Evolutionary conservation across 2,797 vertebrate genomes (phyloP).

Genomic region (Diplodus puntazzo): DNA sequence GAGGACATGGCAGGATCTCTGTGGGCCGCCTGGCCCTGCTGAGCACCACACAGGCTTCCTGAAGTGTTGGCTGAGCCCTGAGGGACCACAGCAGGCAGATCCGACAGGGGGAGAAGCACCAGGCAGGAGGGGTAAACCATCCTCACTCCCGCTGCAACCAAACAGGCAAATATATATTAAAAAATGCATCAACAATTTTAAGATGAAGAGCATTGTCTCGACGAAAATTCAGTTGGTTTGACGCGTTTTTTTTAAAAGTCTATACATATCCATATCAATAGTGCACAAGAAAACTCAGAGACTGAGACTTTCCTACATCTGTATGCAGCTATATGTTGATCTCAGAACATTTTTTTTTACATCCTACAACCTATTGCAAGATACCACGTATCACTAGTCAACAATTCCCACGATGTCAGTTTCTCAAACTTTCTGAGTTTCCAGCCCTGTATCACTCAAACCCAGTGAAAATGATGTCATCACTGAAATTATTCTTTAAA

Average conservation of each 20-base stretch:
- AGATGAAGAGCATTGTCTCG: too few species aligned
- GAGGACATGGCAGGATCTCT: conserved; percentile 96
- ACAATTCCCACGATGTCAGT: too few species aligned
- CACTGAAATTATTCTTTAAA: neutral
- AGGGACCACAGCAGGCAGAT: conserved; percentile 89
- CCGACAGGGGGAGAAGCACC: conserved; percentile 93
- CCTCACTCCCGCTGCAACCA: conserved; percentile 89
- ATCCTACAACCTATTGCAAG: neutral
- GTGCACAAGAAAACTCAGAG: too few species aligned
- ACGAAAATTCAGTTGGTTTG: too few species aligned
- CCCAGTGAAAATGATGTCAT: neutral
- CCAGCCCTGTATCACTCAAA: neutral
- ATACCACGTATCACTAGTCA: too few species aligned
- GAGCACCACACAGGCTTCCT: conserved; percentile 90
- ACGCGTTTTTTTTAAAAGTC: too few species aligned
- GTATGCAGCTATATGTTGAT: neutral
- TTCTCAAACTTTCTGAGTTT: neutral
- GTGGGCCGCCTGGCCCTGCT: conserved; percentile 92
- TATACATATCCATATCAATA: too few species aligned
- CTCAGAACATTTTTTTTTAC: neutral
- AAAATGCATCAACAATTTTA: neutral
- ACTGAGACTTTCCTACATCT: neutral
- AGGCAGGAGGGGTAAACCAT: conserved; percentile 97
- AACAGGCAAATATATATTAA: conserved; percentile 11
- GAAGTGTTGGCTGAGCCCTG: conserved; percentile 90